Evolutionary conservation across 2,888 invertebrate genomes (phyloP), one percentile per base, ranked within the genome.

Genomic region (Augiades crinisus): DNA sequence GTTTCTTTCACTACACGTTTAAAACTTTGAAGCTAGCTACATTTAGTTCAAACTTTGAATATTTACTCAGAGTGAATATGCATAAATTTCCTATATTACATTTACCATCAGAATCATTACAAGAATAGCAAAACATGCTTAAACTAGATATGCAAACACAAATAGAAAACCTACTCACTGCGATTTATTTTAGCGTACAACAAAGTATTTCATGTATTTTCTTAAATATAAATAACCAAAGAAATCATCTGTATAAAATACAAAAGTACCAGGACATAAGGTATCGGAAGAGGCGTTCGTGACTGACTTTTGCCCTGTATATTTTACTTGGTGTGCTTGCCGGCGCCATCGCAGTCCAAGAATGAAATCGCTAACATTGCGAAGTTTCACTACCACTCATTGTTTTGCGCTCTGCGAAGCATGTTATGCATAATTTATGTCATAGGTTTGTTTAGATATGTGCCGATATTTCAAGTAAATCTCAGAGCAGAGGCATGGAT

Each of bases 271-370:
- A 68, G 63, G 67, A 55, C 61, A 61, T 61, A 65, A 72, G 60
- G 62, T 71, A 66, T 71, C 63, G 71, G 67, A 75, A 69, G 69
- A 73, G 63, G 63, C 60, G 63, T 62, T 83, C 85, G 85, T 86
- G 85, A 83, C 85, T 86, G 84, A 85, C 85, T 82, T 81, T 82
- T 84, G 84, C 75, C 83, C 83, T 84, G 83, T 81, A 84, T 86
- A 84, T 83, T 82, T 85, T 76, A 82, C 75, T 57, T 64, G 62
- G 72, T 72, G 72, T 72, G 70, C 68, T 70, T 75, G 62, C 61
- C 68, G 72, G 79, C 78, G 72, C 74, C 77, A 67, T 65, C 65
- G 69, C 69, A 70, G 60, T 69, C 72, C 70, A 70, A 68, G 73
- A 73, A 69, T 73, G 56, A 76, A 78, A 75, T 70, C 66, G 67